These are phyloP conservation scores for Pygoscelis antarcticus DNA, from an alignment of 2,113 vertebrate species.

Conservation along the genomic window DNA sequence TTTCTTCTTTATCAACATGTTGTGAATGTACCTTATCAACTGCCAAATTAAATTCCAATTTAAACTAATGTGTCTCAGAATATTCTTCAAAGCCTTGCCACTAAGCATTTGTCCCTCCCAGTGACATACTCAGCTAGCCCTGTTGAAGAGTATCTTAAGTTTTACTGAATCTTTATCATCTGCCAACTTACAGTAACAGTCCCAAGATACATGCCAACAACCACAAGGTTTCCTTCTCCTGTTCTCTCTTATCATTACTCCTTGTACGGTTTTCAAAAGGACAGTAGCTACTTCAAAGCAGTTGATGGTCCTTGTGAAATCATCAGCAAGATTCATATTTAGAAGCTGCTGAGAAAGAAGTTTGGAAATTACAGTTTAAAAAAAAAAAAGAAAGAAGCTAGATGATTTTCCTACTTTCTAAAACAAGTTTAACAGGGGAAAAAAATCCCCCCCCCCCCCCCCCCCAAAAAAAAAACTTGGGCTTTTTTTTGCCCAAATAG, in stretches of 20 bases:
- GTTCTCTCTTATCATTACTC: neutral
- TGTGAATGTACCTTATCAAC: neutral
- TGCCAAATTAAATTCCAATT: slow-evolving; percentile 29
- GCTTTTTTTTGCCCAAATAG: neutral
- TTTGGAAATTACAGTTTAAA: neutral
- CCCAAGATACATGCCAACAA: neutral
- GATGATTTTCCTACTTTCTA: neutral
- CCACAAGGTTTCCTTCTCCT: neutral
- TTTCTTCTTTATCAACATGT: neutral
- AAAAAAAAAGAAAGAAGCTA: neutral
- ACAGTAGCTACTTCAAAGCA: neutral
- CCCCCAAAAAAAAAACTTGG: too few species aligned
- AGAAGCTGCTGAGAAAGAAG: neutral
- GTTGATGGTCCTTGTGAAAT: neutral
- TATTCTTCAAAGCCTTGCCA: slow-evolving; percentile 12
- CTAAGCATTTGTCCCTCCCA: neutral
- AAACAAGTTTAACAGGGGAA: neutral
- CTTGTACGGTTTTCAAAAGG: neutral
- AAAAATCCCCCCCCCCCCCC: rapidly evolving
- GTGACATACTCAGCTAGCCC: neutral
- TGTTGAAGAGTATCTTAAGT: too few species aligned
- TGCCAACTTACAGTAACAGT: too few species aligned
- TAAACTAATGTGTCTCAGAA: neutral
- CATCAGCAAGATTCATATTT: neutral
- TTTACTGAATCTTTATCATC: too few species aligned